A percentile compares a stretch with the other conserved stretches of the same genome.
phyloP scores from a whole-genome alignment of 1,140 invertebrate species.

The Lamellibrachia luymesi region DNA sequence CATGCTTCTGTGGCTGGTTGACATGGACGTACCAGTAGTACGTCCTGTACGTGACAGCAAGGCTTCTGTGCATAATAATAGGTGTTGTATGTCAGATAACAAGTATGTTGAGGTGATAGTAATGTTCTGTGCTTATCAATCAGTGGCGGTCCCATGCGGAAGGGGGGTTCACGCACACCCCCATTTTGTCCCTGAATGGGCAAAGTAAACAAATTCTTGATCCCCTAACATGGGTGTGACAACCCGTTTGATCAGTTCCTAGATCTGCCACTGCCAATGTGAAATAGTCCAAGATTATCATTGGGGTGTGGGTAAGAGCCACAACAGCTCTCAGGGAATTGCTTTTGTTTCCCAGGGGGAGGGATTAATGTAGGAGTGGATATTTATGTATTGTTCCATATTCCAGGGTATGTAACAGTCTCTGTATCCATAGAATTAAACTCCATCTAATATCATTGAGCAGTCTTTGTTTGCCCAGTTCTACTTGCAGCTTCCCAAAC shows the following conservation, averaged over 20 bases:
- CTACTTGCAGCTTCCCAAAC: neutral
- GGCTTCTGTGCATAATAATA: neutral
- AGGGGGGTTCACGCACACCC: neutral
- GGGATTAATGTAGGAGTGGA: neutral
- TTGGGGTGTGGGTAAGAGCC: neutral
- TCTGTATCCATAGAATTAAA: neutral
- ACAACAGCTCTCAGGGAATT: neutral
- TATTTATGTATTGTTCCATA: neutral
- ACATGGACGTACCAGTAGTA: neutral
- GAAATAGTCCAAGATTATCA: neutral
- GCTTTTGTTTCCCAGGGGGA: neutral
- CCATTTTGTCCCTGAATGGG: neutral
- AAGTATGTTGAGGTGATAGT: neutral
- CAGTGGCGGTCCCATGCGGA: neutral
- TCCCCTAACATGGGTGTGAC: neutral
- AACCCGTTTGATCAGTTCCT: neutral
- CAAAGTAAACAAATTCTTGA: neutral
- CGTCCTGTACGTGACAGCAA: neutral
- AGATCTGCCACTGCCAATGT: neutral
- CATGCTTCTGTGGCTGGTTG: neutral
- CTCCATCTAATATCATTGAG: neutral
- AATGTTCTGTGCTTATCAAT: neutral
- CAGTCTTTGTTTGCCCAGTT: neutral
- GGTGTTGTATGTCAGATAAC: neutral
- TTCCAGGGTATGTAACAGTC: neutral